phyloP scores from a whole-genome alignment of 2,797 vertebrate genomes.

The Rhinichthys osculus region DNA sequence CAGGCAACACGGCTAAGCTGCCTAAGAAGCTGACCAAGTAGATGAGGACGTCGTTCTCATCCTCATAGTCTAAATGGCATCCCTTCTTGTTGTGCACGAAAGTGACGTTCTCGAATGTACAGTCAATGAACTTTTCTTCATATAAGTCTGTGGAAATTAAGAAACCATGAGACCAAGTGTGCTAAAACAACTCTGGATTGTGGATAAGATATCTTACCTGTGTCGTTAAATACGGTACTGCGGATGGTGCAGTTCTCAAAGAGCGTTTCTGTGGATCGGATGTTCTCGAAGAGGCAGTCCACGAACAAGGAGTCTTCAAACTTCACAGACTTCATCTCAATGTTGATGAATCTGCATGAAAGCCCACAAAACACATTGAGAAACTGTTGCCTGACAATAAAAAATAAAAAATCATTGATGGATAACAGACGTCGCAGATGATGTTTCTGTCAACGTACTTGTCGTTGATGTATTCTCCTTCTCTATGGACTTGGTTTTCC shows the following conservation, averaged over 20 bases:
- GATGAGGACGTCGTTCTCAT: constrained; percentile 92
- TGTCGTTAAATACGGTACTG: constrained; percentile 88
- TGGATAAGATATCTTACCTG: constrained; percentile 77
- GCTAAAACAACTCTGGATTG: not conserved
- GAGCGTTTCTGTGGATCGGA: constrained; percentile 88
- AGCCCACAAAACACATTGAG: constrained; percentile 32
- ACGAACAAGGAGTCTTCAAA: constrained; percentile 94
- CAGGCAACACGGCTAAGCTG: constrained; percentile 91
- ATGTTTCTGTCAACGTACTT: constrained; percentile 79
- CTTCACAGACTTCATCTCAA: constrained; percentile 92
- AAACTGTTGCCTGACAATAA: not conserved
- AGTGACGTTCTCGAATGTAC: constrained; percentile 84
- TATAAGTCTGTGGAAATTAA: constrained; percentile 82
- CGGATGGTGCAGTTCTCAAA: constrained; percentile 94
- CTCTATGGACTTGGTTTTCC: constrained; percentile 91
- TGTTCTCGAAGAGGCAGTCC: constrained; percentile 91
- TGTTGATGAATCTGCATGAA: constrained; percentile 86
- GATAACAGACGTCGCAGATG: not conserved
- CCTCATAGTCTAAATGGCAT: constrained; percentile 87
- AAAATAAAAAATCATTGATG: constrained; percentile 24
- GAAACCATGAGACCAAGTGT: not conserved
- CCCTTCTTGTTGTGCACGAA: constrained; percentile 85
- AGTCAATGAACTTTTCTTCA: constrained; percentile 88
- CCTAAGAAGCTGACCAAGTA: constrained; percentile 97
- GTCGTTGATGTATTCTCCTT: constrained; percentile 88